Base-by-base conservation (phyloP, 2,888 invertebrate genomes). In the Aporophyla nigra region DNA sequence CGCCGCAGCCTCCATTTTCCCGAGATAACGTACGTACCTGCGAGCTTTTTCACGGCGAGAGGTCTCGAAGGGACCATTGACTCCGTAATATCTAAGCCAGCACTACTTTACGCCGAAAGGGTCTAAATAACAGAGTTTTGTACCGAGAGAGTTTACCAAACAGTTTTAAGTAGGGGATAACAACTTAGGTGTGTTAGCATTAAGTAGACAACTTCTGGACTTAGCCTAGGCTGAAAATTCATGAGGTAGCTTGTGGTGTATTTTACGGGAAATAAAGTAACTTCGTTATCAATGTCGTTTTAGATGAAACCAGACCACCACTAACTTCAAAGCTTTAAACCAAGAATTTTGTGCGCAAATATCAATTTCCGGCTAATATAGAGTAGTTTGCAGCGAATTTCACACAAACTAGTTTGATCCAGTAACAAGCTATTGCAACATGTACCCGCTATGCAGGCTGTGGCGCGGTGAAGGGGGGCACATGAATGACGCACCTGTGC, bases 401-500 rank as follows among this genome's bases (percentile, higher is more conserved):
- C 83, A 86, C 71, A 74, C 80, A 80, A 85, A 85, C 84, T 82
- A 83, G 82, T 84, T 82, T 84, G 86, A 89, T 88, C 87, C 87
- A 87, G 87, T 82, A 83, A 83, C 80, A 74, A 82, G 81, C 76
- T 74, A 85, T 87, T 88, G 87, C 86, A 87, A 76, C 76, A 79
- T 85, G 82, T 84, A 71, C 71, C 58, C 76, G 71, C 76, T 89
- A 87, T 87, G 85, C 80, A 78, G 78, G 78, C 71, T 71, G 71
- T 54, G 33, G 76, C 62, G 27, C 59, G 70, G 74, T 0, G 43
- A n/a, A 82, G 79, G 71, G 79, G 80, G 88, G 88, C 82, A 88
- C 87, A 91, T 93, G 93, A 93, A 93, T 94, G 94, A 93, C 93
- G 94, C 92, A 94, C 91, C 92, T 92, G 91, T 91, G 90, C 91